Conservation (phyloP, 2,113 vertebrate genomes). For the Neotoma lepida region DNA sequence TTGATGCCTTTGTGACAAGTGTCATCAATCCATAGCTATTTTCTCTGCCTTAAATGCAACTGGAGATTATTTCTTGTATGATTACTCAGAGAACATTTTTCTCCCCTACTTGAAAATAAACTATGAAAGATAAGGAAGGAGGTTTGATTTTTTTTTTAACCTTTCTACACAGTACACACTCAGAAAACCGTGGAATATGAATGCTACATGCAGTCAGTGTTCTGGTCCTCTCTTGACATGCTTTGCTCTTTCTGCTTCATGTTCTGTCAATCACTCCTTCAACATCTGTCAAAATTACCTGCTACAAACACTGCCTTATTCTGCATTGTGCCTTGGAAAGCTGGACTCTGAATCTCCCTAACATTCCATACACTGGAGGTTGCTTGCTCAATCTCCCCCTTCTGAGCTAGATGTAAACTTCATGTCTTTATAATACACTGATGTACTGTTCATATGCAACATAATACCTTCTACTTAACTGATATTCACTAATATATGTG, state of each 20-base stretch:
- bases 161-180: background rate
- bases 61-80: background rate
- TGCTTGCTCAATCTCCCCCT: background rate
- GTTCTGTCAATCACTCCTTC: background rate
- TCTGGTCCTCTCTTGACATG: background rate
- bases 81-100: background rate
- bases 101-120: background rate
- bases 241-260: background rate
- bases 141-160: background rate
- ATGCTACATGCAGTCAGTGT: background rate
- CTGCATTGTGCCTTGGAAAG: background rate
- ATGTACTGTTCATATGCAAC: background rate
- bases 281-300: background rate
- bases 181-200: background rate
- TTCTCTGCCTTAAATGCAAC: background rate
- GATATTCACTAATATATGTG: constrained; percentile 4
- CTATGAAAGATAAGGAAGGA: background rate
- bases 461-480: background rate
- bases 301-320: background rate
- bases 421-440: background rate
- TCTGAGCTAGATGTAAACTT: background rate
- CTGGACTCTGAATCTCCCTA: background rate
- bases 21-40: background rate
- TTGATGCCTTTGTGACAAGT: background rate
- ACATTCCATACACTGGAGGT: background rate